Conservation (phyloP, 2,888 invertebrate genomes). For the Catocala nupta region DNA sequence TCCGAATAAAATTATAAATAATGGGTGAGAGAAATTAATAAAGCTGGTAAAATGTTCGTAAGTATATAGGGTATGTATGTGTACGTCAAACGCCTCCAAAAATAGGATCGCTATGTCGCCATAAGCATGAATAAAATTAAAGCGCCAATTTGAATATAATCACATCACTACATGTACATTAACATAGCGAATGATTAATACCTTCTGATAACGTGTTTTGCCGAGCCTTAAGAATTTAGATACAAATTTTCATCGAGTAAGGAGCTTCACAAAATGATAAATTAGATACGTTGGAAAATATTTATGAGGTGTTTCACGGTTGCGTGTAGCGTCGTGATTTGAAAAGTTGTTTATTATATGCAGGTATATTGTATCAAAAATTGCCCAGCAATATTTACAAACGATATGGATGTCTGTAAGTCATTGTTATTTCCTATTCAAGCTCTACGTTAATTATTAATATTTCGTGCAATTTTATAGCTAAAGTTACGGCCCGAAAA, state of each 20-base stretch:
- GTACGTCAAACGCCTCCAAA: conserved; percentile 1
- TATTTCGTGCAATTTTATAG: too few relatives aligned
- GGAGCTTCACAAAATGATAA: conserved; percentile 44
- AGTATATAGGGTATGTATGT: too few relatives aligned
- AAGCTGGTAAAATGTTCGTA: too few relatives aligned
- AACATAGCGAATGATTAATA: conserved; percentile 78
- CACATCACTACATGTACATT: conserved; percentile 69
- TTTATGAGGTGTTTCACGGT: conserved; percentile 7
- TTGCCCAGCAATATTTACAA: too few relatives aligned
- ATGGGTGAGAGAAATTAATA: too few relatives aligned
- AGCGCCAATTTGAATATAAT: conserved; percentile 78
- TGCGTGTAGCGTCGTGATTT: background rate
- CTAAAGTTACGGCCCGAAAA: too few relatives aligned
- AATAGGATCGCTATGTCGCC: conserved; percentile 37
- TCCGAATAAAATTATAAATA: too few relatives aligned
- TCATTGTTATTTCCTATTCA: too few relatives aligned
- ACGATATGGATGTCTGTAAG: too few relatives aligned
- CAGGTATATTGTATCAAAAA: too few relatives aligned
- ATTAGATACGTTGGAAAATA: conserved; percentile 40
- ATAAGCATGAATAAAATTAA: conserved; percentile 52
- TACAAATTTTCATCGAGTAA: conserved; percentile 52
- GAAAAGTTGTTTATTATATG: too few relatives aligned
- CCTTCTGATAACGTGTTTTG: conserved; percentile 70
- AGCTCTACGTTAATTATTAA: too few relatives aligned
- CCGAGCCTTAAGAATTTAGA: conserved; percentile 45